A percentile compares a stretch with the other conserved stretches of the same genome.
Conservation (phyloP, 1,140 invertebrate genomes). For the Bombus picipes region DNA sequence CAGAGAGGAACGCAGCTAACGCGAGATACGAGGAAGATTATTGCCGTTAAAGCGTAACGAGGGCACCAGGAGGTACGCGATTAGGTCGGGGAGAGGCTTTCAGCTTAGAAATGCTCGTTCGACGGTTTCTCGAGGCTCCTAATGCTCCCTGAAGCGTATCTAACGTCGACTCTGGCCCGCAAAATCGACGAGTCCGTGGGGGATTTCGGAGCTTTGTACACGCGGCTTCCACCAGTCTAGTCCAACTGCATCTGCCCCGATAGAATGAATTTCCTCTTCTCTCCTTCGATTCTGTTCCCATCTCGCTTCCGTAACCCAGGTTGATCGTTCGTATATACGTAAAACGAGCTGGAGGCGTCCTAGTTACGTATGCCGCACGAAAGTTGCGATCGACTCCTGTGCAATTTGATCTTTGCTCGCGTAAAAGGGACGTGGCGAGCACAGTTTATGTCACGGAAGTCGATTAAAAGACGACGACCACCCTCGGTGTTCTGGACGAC, state of each 20-base stretch:
- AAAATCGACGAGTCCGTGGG: conserved; percentile 54
- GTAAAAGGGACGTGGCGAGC: background rate
- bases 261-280: conserved; percentile 51
- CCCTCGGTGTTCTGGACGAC: background rate
- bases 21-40: conserved; percentile 53
- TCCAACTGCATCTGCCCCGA: conserved; percentile 51
- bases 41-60: conserved; percentile 62
- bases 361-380: conserved; percentile 12
- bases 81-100: conserved; percentile 27
- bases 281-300: background rate
- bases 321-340: background rate
- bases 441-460: background rate
- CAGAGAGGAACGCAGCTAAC: conserved; percentile 19
- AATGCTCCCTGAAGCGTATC: conserved; percentile 66
- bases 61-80: conserved; percentile 48
- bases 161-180: conserved; percentile 56
- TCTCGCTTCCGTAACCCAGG: background rate
- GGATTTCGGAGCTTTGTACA: conserved; percentile 53
- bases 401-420: background rate
- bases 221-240: conserved; percentile 1
- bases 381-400: conserved; percentile 19
- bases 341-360: background rate
- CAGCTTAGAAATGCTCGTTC: conserved; percentile 62
- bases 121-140: conserved; percentile 53
- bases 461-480: conserved; percentile 14